phyloP scores from a whole-genome alignment of 2,888 invertebrate species.

The Trissolcus brochymenae region DNA sequence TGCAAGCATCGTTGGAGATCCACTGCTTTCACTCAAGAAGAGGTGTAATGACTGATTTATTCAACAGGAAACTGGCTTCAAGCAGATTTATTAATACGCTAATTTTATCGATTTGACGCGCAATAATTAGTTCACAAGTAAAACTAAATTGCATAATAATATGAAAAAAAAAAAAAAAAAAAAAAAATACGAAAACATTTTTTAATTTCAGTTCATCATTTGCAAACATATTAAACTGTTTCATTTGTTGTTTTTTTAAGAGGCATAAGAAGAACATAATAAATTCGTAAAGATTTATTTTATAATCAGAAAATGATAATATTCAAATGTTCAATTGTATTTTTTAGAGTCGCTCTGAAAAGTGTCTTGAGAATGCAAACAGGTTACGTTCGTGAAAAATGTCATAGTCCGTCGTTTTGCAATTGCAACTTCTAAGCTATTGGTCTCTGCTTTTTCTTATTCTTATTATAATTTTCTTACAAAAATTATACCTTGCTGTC shows the following conservation, averaged over 20 bases:
- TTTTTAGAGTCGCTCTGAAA: conserved; percentile 6
- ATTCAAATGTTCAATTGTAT: conserved; percentile 37
- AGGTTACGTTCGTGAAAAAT: conserved; percentile 49
- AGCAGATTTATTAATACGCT: conserved; percentile 19
- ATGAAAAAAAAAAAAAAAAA: conserved; percentile 1
- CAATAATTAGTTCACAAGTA: too few species aligned
- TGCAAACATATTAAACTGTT: conserved; percentile 22
- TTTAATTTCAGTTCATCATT: conserved; percentile 7
- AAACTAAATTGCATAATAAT: too few species aligned
- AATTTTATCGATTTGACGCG: background rate
- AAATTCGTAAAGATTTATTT: too few species aligned
- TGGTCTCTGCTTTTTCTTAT: conserved; percentile 30
- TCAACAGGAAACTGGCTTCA: conserved; percentile 36
- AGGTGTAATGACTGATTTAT: conserved; percentile 30
- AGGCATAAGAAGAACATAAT: too few species aligned
- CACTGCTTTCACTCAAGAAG: conserved; percentile 27
- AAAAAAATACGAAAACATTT: background rate
- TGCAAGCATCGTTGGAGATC: conserved; percentile 28
- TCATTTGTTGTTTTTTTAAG: too few species aligned
- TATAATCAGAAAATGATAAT: background rate
- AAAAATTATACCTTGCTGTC: conserved; percentile 26
- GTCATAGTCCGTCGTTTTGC: conserved; percentile 37
- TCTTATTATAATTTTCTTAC: too few species aligned
- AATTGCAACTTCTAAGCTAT: conserved; percentile 16
- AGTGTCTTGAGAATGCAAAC: conserved; percentile 31